phyloP scores from a whole-genome alignment of 2,113 vertebrate species.

The Elephantulus edwardii region DNA sequence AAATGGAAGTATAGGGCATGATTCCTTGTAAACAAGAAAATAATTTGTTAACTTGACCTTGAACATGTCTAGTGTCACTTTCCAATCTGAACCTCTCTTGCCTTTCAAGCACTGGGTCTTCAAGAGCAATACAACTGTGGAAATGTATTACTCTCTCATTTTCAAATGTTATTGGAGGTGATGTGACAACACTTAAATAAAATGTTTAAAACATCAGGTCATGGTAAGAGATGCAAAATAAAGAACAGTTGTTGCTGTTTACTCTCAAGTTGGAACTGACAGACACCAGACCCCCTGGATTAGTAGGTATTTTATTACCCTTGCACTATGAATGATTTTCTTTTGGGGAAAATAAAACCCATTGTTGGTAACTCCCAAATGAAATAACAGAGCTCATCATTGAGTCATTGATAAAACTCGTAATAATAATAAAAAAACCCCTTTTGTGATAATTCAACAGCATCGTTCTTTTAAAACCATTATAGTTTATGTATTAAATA shows the following conservation, averaged over 20 bases:
- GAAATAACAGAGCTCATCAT: neutral
- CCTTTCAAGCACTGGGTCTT: neutral
- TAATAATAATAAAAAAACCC: constrained; percentile 6
- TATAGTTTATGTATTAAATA: neutral
- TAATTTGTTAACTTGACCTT: neutral
- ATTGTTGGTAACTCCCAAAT: neutral
- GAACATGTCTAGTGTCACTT: neutral
- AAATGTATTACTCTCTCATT: neutral
- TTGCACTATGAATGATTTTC: constrained; percentile 46
- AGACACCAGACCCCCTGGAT: no score
- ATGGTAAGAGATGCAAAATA: neutral
- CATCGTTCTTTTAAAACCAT: neutral
- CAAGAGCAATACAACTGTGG: constrained; percentile 37
- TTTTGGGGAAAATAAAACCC: constrained; percentile 44
- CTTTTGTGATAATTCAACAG: neutral
- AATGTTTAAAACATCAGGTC: neutral
- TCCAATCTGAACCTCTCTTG: neutral
- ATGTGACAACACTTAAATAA: constrained; percentile 32
- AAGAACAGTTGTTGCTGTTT: no score
- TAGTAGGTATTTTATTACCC: constrained; percentile 46
- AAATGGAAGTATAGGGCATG: constrained; percentile 39
- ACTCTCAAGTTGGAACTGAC: no score
- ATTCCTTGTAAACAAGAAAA: constrained; percentile 47
- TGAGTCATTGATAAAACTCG: neutral
- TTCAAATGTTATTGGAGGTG: neutral